Evolutionary conservation across 2,113 vertebrate genomes (phyloP).

Genomic region (Speoplatyrhinus poulsoni): DNA sequence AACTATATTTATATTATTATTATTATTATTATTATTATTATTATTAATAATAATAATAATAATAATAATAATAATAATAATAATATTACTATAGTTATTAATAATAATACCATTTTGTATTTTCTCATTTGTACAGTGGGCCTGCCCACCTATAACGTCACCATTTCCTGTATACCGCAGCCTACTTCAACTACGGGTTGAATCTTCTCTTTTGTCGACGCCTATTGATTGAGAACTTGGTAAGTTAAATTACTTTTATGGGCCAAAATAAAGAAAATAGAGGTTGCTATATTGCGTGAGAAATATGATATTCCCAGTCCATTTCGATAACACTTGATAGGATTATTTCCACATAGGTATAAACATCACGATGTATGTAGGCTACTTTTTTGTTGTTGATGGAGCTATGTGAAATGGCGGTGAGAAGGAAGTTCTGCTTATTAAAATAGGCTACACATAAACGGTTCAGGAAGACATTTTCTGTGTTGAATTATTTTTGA

Average conservation of each 20-base stretch:
- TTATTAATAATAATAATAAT: too few species aligned
- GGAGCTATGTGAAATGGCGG: conserved; percentile 46
- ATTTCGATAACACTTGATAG: background rate
- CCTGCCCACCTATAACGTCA: background rate
- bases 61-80: too few species aligned
- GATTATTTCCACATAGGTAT: background rate
- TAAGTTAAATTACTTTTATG: conserved; percentile 25
- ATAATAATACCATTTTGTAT: background rate
- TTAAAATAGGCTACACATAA: background rate
- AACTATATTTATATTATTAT: too few species aligned
- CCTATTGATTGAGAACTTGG: conserved; percentile 41
- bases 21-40: too few species aligned
- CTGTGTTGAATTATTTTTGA: background rate
- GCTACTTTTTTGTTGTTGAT: conserved; percentile 12
- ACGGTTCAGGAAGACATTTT: background rate
- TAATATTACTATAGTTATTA: background rate
- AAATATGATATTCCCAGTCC: too few species aligned
- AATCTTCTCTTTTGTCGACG: conserved; percentile 45
- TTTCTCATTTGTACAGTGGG: background rate
- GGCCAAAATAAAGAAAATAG: background rate
- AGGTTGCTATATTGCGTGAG: background rate
- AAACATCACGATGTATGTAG: background rate
- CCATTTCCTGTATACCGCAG: background rate
- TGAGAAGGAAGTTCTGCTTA: conserved; percentile 45
- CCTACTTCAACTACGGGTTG: background rate